Conservation (phyloP, 2,113 vertebrate species). For the Ammodramus savannarum region DNA sequence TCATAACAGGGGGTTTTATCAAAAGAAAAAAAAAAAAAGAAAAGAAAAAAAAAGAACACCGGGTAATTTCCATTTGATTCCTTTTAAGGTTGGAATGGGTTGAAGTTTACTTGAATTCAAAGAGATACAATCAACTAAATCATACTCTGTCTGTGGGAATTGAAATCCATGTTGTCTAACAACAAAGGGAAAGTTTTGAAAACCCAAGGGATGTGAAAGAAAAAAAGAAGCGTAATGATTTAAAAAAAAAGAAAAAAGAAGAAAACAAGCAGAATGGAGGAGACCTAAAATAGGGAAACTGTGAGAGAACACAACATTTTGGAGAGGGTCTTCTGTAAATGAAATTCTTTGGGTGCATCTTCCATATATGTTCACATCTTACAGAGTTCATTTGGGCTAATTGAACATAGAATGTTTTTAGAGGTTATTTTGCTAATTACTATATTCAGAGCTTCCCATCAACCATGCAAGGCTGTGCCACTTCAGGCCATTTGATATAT, state of each 20-base stretch:
- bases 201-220: background rate
- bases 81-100: background rate
- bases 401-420: background rate
- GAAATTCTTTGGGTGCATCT: accelerated
- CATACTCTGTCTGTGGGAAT: background rate
- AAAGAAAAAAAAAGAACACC: background rate
- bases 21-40: background rate
- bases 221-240: background rate
- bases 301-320: background rate
- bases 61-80: background rate
- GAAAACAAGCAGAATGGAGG: background rate
- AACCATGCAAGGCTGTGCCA: background rate
- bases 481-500: background rate
- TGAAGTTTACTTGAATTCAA: background rate
- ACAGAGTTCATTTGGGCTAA: background rate
- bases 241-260: background rate
- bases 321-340: background rate
- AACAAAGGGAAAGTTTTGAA: background rate
- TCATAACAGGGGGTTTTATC: background rate
- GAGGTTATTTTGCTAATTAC: background rate
- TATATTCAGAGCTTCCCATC: background rate
- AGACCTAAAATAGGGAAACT: background rate
- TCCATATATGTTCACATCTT: background rate
- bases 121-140: background rate
- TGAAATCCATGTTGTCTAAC: background rate